Base-by-base conservation (phyloP, 2,113 vertebrate species). In the Anarhynchus alexandrinus region DNA sequence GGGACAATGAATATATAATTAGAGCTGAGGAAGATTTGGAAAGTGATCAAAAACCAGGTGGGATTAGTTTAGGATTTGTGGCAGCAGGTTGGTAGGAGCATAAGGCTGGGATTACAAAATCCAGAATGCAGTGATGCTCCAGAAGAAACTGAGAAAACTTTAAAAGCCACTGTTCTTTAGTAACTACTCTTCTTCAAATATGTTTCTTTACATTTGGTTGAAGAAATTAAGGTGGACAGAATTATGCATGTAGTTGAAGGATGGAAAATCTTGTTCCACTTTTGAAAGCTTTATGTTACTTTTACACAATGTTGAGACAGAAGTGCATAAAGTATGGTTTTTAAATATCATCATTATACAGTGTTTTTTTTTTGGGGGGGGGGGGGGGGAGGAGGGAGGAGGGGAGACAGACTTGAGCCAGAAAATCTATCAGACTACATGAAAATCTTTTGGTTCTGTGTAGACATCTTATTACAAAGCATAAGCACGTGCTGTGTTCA, bases 401-500 rank as follows among this genome's bases (percentile, higher is more conserved):
- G 22, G 15, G 23, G 7, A 11, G 27, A 30, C 14, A 42, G 30
- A 6, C 15, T 67, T 65, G 30, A 51, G 21, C 15, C 30, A 71
- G 77, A 86, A 69, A 83, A 78, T 36, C n/a, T 38, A 51, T 47
- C 69, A 78, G 87, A 62, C 5, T 5, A 11, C n/a, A 27, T 57
- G 7, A 69, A 82, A 52, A 64, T 59, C 47, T 81, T 49, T 1
- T 38, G 65, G 15, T 52, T 95, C 27, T 36, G 0, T n/a, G 12
- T 40, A n/a, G 67, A 36, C 3, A 1, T 81, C 69, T 72, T 59
- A 47, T 82, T 58, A 84, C 16, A 19, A 65, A 65, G 10, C 20
- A 19, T 22, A 64, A 69, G 15, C 4, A 12, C 0, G 0, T 11
- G 10, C 27, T 86, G 52, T 57, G 43, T 52, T 88, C 30, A 5